These are phyloP conservation scores for Ormyrus rosae DNA, from an alignment of 2,888 invertebrate species.

Conservation along the genomic window DNA sequence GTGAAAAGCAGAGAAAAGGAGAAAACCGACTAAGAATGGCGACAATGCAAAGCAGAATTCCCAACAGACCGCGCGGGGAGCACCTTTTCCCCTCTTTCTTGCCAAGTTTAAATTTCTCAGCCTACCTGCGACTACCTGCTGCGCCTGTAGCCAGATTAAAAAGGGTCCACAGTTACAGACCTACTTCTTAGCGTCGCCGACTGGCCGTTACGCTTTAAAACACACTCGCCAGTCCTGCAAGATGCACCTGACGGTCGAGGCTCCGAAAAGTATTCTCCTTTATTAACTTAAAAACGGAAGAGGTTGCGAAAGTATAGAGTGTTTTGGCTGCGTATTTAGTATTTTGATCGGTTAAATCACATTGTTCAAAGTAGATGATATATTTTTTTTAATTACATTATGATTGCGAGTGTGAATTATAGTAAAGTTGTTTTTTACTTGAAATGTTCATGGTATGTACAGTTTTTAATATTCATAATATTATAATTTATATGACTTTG, in stretches of 20 bases:
- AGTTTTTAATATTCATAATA: neutral
- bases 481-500: neutral
- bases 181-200: conserved; percentile 36
- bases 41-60: too few species aligned
- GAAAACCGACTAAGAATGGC: too few species aligned
- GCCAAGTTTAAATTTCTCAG: conserved; percentile 25
- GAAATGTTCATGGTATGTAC: too few species aligned
- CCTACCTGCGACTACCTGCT: conserved; percentile 40
- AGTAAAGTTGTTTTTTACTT: neutral
- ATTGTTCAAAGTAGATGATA: neutral
- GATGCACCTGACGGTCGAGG: conserved; percentile 46
- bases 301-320: neutral
- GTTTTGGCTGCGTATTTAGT: neutral
- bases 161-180: conserved; percentile 33
- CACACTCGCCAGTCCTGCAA: conserved; percentile 14
- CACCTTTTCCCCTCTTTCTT: too few species aligned
- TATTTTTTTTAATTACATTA: neutral
- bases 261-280: conserved; percentile 18
- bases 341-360: neutral
- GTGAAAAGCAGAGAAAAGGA: neutral
- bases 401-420: neutral
- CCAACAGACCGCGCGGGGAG: too few species aligned
- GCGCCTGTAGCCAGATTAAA: conserved; percentile 32
- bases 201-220: conserved; percentile 45
- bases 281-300: neutral